Conservation (phyloP, 2,888 invertebrate species). For the Drosophila vallismaia region DNA sequence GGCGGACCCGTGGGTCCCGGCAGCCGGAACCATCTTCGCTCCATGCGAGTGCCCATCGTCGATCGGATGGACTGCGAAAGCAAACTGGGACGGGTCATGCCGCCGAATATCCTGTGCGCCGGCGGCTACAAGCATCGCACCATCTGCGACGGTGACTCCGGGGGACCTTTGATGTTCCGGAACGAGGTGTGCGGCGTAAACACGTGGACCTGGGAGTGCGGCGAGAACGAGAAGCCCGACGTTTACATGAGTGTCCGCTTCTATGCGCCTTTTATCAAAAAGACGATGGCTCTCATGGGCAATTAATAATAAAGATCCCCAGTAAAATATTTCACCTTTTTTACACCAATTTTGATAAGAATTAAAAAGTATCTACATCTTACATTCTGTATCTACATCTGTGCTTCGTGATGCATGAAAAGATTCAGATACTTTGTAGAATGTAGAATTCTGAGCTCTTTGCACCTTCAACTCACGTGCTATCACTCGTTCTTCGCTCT, state of each 20-base stretch:
- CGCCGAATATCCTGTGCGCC: slow-evolving; percentile 47
- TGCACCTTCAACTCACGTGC: slow-evolving; percentile 29
- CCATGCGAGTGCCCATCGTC: slow-evolving; percentile 30
- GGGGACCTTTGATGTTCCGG: slow-evolving; percentile 40
- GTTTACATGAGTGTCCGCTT: slow-evolving; percentile 40
- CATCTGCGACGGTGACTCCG: slow-evolving; percentile 55
- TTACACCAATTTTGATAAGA: no score
- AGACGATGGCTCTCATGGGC: slow-evolving; percentile 13
- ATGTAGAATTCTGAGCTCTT: slow-evolving; percentile 29
- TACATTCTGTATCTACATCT: background rate
- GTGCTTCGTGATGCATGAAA: background rate
- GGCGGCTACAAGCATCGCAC: slow-evolving; percentile 27
- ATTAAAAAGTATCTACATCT: background rate
- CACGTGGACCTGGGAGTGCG: slow-evolving; percentile 46
- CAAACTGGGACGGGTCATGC: slow-evolving; percentile 29
- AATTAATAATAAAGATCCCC: background rate
- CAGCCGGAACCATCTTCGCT: slow-evolving; percentile 1
- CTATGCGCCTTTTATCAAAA: slow-evolving; percentile 32
- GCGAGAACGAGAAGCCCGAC: slow-evolving; percentile 38
- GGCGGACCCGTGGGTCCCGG: fast-evolving
- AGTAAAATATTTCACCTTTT: no score
- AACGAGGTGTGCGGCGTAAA: slow-evolving; percentile 47
- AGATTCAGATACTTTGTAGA: slow-evolving; percentile 19
- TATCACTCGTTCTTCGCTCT: slow-evolving; percentile 9
- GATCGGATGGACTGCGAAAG: slow-evolving; percentile 7